Evolutionary conservation across 2,888 invertebrate genomes (phyloP), one percentile per base, ranked within the genome.

Genomic region (Drosophila siamana): DNA sequence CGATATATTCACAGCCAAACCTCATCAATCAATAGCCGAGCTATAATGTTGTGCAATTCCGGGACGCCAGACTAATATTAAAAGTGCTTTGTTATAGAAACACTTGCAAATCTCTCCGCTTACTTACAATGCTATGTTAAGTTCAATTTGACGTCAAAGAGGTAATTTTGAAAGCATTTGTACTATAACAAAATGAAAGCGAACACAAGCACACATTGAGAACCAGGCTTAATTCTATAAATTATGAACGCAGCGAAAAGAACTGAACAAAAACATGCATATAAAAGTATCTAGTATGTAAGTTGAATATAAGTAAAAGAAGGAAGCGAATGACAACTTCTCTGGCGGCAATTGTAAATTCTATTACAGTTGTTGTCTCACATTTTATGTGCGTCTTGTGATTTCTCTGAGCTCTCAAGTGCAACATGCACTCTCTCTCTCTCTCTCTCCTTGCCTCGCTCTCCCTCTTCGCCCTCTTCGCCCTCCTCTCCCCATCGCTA

Each of bases 341-440:
- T n/a, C 16, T n/a, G 28, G 40, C 13, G 13, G 36, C 15, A 40
- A 54, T 76, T 51, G 41, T 22, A 59, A 57, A 70, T 76, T 76
- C 65, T 55, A 65, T 55, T 70, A 28, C 28, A 63, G 26, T 64
- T 57, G 38, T 64, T 66, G 68, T 61, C 57, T 74, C 57, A 63
- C 66, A 69, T 83, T 75, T 74, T 84, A 84, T 80, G 81, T 74
- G 81, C 78, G 81, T 73, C 82, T 65, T 81, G 79, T 65, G 81
- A 81, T 60, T 81, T 76, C 59, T 61, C 15, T 36, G 9, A 36
- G 62, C 62, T 76, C 80, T 79, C 69, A 74, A 81, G 71, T 78
- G 66, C 74, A 74, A 63, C 76, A 67, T 77, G 43, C 66, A 52
- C 38, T 52, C 47, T 30, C 19, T 6, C 9, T 9, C 8, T 11